Conservation (phyloP, 2,888 invertebrate species). For the Molanna angustata region DNA sequence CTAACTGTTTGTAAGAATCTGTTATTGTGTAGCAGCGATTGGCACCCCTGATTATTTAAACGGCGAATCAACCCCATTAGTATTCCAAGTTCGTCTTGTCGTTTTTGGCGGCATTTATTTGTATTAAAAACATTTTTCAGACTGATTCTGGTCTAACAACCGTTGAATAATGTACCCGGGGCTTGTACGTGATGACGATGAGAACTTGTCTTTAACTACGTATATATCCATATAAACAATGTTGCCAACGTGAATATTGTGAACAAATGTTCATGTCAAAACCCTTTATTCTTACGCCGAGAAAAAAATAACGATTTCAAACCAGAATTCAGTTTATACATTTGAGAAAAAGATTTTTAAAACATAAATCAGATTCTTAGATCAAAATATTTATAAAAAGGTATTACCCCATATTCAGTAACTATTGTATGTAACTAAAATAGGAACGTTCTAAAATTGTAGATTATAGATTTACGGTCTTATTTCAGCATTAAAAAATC, state of each 20-base stretch:
- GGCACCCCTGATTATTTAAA: constrained; percentile 15
- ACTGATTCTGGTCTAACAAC: constrained; percentile 3
- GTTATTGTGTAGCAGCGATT: constrained; percentile 8
- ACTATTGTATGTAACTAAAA: no score
- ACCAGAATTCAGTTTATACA: no score
- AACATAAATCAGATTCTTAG: no score
- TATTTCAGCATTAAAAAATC: no score
- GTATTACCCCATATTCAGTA: no score
- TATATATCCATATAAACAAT: no score
- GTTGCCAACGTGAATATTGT: constrained; percentile 3
- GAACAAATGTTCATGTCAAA: background rate
- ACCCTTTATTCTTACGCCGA: background rate
- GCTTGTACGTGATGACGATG: background rate
- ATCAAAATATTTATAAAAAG: no score
- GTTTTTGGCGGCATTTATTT: constrained; percentile 16
- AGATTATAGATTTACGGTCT: no score
- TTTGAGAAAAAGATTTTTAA: no score
- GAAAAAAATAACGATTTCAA: background rate
- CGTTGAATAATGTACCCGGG: constrained; percentile 7
- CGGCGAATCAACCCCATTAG: constrained; percentile 7
- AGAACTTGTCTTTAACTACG: no score
- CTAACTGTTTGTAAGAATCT: constrained; percentile 12
- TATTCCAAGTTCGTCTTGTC: constrained; percentile 6
- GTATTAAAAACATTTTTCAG: constrained; percentile 12
- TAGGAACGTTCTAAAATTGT: no score